phyloP scores from a whole-genome alignment of 1,140 invertebrate genomes.

The Condylostylus longicornis region DNA sequence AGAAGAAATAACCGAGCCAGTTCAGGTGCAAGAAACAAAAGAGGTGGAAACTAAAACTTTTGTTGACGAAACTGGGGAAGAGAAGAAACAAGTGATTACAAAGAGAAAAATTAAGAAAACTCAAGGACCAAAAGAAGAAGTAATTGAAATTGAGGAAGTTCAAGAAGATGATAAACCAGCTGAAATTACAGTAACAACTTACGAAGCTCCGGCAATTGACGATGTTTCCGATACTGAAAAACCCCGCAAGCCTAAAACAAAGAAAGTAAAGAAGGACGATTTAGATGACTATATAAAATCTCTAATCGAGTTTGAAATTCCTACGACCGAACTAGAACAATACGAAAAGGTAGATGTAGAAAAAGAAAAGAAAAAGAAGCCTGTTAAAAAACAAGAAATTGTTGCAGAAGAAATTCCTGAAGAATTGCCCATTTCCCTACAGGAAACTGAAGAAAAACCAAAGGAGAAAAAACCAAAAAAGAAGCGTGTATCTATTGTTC shows the following conservation, averaged over 20 bases:
- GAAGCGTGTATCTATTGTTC: too few species aligned
- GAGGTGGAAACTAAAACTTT: slow-evolving; percentile 29
- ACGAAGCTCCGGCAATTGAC: slow-evolving; percentile 20
- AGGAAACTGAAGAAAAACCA: slow-evolving; percentile 5
- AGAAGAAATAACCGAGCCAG: slow-evolving; percentile 15
- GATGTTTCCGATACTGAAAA: slow-evolving; percentile 11
- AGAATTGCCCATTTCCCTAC: too few species aligned
- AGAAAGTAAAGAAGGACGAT: slow-evolving; percentile 21
- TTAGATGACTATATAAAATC: slow-evolving; percentile 20
- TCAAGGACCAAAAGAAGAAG: slow-evolving; percentile 14
- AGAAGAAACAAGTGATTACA: slow-evolving; percentile 29
- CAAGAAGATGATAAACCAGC: slow-evolving; percentile 15
- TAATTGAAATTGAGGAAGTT: slow-evolving; percentile 8
- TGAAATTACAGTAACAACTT: slow-evolving; percentile 6
- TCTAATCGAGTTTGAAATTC: slow-evolving; percentile 23
- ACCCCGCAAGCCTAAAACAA: slow-evolving; percentile 25
- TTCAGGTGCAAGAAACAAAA: too few species aligned
- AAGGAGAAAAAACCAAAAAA: too few species aligned
- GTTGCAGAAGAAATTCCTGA: too few species aligned
- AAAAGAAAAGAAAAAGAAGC: too few species aligned
- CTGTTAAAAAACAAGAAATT: slow-evolving; percentile 10
- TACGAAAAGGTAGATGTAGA: slow-evolving; percentile 23
- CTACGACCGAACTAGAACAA: slow-evolving; percentile 20
- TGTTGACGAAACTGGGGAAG: slow-evolving; percentile 27
- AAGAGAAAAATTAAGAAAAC: slow-evolving; percentile 21